phyloP scores from a whole-genome alignment of 2,113 vertebrate genomes.

The Theristicus caerulescens region DNA sequence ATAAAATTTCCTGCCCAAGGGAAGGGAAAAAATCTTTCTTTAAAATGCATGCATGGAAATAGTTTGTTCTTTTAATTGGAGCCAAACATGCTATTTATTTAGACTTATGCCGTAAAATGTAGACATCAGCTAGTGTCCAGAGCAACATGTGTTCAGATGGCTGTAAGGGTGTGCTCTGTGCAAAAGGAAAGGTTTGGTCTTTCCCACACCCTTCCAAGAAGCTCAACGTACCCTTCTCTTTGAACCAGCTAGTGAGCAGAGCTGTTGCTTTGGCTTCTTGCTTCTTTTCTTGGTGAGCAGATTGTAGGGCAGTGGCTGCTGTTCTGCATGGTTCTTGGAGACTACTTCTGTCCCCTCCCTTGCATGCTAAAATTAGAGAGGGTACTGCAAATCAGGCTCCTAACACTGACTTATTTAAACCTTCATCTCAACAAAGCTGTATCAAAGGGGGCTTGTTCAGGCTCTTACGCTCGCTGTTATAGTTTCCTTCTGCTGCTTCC shows the following conservation, averaged over 20 bases:
- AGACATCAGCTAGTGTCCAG: not conserved
- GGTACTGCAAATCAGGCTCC: not conserved
- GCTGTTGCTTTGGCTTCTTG: not conserved
- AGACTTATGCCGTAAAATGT: not conserved
- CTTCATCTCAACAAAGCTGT: not conserved
- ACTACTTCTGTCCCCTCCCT: not conserved
- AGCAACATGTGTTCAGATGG: not conserved
- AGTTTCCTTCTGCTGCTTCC: not conserved
- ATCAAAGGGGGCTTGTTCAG: not conserved
- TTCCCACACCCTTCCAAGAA: not conserved
- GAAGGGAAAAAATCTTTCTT: not conserved
- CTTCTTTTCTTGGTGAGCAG: not conserved
- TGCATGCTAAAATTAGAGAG: not conserved
- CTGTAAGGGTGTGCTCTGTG: not conserved
- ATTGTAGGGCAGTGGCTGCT: not conserved
- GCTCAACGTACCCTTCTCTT: not conserved
- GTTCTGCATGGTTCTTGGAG: not conserved
- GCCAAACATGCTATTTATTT: not conserved
- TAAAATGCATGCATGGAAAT: not conserved
- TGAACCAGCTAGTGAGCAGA: not conserved
- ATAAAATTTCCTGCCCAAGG: not conserved
- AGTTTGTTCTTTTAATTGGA: not conserved
- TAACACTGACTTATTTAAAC: not conserved
- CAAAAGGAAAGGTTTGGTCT: not conserved
- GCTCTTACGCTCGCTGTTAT: not conserved